Evolutionary conservation across 2,888 invertebrate genomes (phyloP).

Genomic region (Monoplex corrugatus): DNA sequence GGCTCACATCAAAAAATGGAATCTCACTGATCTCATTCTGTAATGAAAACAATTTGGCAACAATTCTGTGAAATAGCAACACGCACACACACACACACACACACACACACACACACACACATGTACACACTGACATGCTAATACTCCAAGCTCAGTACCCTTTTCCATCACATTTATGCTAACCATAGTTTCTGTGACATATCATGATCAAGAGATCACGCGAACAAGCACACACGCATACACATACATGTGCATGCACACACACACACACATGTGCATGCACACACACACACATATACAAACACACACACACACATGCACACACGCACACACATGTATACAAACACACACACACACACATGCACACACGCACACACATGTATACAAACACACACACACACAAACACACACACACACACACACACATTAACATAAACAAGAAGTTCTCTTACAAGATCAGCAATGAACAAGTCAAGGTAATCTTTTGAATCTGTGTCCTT

Average conservation of each 20-base stretch:
- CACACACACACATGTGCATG: not conserved
- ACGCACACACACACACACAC: no score
- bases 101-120: no score
- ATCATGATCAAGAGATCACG: no score
- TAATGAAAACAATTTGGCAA: not conserved
- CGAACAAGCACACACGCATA: no score
- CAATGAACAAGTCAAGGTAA: constrained; percentile 69
- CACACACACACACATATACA: not conserved
- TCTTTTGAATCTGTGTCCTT: constrained; percentile 58
- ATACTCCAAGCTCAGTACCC: no score
- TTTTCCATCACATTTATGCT: no score
- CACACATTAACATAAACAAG: not conserved
- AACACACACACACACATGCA: constrained; percentile 5
- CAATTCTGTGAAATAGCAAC: no score
- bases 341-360: constrained; percentile 17
- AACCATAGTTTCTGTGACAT: no score
- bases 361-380: not conserved
- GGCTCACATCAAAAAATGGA: constrained; percentile 78
- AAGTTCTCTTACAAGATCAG: constrained; percentile 64
- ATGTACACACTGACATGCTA: no score
- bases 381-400: constrained; percentile 31
- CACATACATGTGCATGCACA: not conserved
- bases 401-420: not conserved
- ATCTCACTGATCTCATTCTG: constrained; percentile 76
- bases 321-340: not conserved